Evolutionary conservation across 2,113 vertebrate genomes (phyloP).

Genomic region (Cryptoleucopteryx plumbea): DNA sequence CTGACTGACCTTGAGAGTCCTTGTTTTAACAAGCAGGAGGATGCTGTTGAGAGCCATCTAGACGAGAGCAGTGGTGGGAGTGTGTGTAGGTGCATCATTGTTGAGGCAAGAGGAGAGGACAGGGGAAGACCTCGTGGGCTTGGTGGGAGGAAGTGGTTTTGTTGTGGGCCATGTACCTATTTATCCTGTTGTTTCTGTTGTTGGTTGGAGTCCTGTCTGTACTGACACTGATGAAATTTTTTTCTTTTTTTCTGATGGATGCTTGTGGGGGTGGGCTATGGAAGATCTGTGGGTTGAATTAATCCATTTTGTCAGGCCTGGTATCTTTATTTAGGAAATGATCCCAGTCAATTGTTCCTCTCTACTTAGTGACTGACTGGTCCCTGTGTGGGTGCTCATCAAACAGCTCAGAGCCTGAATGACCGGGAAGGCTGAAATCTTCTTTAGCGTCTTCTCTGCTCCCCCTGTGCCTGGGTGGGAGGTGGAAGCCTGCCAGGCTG

Average conservation of each 20-base stretch:
- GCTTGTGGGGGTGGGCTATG: background rate
- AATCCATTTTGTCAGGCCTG: background rate
- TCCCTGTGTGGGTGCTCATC: background rate
- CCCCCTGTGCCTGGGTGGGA: background rate
- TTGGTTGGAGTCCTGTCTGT: background rate
- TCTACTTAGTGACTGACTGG: background rate
- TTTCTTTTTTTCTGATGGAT: background rate
- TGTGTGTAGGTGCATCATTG: background rate
- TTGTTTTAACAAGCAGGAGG: conserved; percentile 33
- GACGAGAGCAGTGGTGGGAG: background rate
- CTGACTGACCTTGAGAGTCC: conserved; percentile 62
- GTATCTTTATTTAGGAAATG: background rate
- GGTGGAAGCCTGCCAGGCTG: background rate
- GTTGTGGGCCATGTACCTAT: background rate
- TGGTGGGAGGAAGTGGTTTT: background rate
- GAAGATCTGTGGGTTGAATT: background rate
- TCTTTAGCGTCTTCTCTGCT: background rate
- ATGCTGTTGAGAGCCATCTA: background rate
- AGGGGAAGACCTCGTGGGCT: background rate
- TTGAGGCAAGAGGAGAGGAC: background rate
- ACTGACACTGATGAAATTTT: background rate
- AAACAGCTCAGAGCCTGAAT: background rate
- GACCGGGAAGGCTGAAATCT: background rate
- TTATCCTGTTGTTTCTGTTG: background rate
- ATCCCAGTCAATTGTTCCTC: background rate